phyloP scores from a whole-genome alignment of 1,140 invertebrate genomes.

The Leptopilina clavipes region DNA sequence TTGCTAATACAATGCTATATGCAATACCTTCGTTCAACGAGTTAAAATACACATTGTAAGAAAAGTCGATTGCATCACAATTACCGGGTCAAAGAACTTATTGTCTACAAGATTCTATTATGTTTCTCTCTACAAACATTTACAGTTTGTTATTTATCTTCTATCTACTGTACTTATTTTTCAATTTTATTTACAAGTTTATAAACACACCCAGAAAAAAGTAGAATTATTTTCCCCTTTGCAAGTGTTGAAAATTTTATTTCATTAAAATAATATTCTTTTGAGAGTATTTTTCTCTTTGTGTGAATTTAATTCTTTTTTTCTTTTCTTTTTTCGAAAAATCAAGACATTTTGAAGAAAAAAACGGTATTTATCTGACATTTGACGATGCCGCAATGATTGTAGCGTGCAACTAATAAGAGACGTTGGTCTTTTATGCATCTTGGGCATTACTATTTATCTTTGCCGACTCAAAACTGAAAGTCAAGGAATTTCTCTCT shows the following conservation, averaged over 20 bases:
- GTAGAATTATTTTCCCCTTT: too few species aligned
- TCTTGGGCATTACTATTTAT: background rate
- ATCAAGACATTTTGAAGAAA: background rate
- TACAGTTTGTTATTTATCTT: background rate
- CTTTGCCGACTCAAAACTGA: background rate
- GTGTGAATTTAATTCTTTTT: background rate
- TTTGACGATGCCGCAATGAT: constrained; percentile 14
- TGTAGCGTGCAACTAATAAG: constrained; percentile 4
- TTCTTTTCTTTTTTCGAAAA: background rate
- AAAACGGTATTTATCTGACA: constrained; percentile 12
- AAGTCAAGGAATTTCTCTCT: constrained; percentile 25
- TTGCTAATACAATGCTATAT: constrained; percentile 14
- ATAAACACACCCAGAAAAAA: too few species aligned
- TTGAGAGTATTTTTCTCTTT: too few species aligned
- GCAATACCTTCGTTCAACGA: constrained; percentile 8
- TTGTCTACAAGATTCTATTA: constrained; percentile 1
- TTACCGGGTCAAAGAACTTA: constrained; percentile 9
- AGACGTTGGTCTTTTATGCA: background rate
- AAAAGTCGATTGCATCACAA: constrained; percentile 7
- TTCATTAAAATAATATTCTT: too few species aligned
- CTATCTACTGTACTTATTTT: background rate
- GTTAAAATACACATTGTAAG: constrained; percentile 20
- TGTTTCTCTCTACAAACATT: background rate
- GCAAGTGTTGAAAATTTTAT: too few species aligned
- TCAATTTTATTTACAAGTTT: background rate